Base-by-base conservation (phyloP, 2,888 invertebrate species). In the Brenthis ino region DNA sequence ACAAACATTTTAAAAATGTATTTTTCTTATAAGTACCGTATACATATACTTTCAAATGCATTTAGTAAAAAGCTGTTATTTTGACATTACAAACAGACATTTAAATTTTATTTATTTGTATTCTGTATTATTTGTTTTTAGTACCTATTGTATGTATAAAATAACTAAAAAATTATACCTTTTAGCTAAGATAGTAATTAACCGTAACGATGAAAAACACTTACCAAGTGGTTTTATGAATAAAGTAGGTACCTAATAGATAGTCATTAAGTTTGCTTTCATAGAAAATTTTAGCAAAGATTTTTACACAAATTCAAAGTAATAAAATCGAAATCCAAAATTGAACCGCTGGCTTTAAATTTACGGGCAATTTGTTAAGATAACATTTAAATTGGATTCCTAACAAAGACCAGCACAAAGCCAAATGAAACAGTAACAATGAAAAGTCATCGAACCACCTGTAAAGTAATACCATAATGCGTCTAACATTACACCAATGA, bases 401-500 rank as follows among this genome's bases (percentile, higher is more conserved):
- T 57, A 53, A 65, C 61, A 65, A 57, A 63, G 51, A 65, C 14
- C 43, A 61, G 13, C 24, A 43, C 33, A 43, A 57, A 57, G 16
- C 24, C 80, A 81, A 80, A 83, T 65, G 56, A 54, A 68, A 58
- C 50, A 43, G 57, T 60, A 68, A 71, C 20, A 51, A 43, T 66
- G 83, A 85, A 82, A 86, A 86, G 85, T 87, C 79, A 81, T 77
- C 75, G 77, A 80, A 83, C 85, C 88, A 88, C 88, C 88, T 89
- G 86, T 84, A 82, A 83, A 83, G 79, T 79, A 82, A 82, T 83
- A 84, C 85, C 81, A 82, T 84, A 85, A 83, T 69, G 71, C 67
- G 63, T 48, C 67, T 55, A 67, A 68, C 85, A 86, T 87, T 86
- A 87, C 86, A 85, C 84, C 79, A 82, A 84, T 83, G 83, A 84